phyloP scores from a whole-genome alignment of 2,888 invertebrate species.

The Muscina levida region DNA sequence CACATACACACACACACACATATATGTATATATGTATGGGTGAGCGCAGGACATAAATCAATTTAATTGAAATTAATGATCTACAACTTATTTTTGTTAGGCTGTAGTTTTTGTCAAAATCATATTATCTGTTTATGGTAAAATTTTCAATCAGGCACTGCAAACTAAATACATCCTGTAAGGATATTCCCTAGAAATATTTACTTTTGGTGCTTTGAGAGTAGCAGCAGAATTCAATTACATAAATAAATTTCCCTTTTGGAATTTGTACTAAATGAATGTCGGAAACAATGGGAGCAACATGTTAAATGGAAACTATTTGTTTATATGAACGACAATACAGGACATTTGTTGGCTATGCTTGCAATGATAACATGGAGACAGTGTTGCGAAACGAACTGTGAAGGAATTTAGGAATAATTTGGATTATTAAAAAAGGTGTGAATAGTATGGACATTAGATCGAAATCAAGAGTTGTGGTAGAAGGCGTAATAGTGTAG shows the following conservation, averaged over 20 bases:
- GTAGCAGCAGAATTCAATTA: neutral
- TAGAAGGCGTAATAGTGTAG: no score
- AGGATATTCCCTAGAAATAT: neutral
- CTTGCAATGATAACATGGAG: no score
- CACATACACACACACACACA: neutral
- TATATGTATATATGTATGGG: neutral
- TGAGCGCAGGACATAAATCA: conserved; percentile 70
- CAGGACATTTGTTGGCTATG: no score
- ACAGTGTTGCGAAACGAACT: no score
- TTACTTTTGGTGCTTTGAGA: neutral
- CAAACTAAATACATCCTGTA: neutral
- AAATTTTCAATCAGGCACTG: no score
- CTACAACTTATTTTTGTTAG: conserved; percentile 37
- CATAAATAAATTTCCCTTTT: neutral
- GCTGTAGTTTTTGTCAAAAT: neutral
- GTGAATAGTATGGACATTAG: no score
- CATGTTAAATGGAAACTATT: no score
- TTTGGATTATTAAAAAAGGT: no score
- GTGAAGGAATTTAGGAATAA: no score
- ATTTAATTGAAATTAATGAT: conserved; percentile 75
- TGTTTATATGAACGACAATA: no score
- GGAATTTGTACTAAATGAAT: neutral
- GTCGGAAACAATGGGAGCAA: no score
- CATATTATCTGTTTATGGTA: neutral
- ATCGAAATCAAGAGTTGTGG: no score